These are phyloP conservation scores for Enteromius unitaeniatus DNA, from an alignment of 2,797 vertebrate genomes.

Conservation along the genomic window DNA sequence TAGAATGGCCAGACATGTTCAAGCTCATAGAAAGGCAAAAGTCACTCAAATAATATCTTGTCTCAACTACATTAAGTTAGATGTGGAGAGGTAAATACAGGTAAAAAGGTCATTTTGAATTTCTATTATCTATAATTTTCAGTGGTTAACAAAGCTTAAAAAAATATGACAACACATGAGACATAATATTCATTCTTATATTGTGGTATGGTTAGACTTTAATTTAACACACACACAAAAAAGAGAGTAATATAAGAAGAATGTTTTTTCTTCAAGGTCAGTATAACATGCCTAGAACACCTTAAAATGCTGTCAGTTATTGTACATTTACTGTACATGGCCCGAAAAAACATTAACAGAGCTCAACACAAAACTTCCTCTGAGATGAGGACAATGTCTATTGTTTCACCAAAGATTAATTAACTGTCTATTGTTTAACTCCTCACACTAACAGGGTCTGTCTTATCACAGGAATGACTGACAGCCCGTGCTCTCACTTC, in stretches of 20 bases:
- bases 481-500: constrained; percentile 32
- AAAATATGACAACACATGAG: background rate
- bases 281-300: background rate
- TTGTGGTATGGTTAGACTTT: background rate
- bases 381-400: constrained; percentile 15
- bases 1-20: background rate
- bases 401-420: constrained; percentile 33
- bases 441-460: constrained; percentile 15
- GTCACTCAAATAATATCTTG: background rate
- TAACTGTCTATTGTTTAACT: constrained; percentile 27
- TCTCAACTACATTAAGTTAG: background rate
- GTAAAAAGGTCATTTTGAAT: background rate
- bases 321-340: background rate
- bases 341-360: background rate
- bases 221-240: background rate
- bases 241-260: background rate
- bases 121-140: background rate
- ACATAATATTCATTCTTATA: background rate
- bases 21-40: background rate
- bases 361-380: constrained; percentile 20
- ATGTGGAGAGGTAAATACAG: background rate
- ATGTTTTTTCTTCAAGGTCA: background rate
- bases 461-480: constrained; percentile 18
- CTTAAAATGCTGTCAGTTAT: background rate
- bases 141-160: background rate